phyloP scores from a whole-genome alignment of 2,797 vertebrate genomes.

The Bradypus variegatus region DNA sequence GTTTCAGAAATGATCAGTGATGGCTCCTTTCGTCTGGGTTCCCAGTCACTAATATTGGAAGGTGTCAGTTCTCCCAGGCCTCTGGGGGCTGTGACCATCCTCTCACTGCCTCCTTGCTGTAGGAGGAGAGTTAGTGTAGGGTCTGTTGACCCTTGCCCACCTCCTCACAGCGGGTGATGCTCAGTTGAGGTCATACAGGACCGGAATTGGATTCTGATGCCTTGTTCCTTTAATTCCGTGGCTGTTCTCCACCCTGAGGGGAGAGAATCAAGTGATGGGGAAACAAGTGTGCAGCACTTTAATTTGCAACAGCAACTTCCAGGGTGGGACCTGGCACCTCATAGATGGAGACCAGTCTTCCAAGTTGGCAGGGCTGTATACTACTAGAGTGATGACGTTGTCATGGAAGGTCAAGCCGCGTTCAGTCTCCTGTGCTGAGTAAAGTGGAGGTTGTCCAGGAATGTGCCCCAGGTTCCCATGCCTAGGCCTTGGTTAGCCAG shows the following conservation, averaged over 20 bases:
- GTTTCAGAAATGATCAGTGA: not conserved
- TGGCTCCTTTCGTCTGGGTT: not conserved
- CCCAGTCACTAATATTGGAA: not conserved
- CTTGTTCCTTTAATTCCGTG: not conserved
- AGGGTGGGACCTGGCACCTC: not conserved
- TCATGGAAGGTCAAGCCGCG: not conserved
- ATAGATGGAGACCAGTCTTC: not conserved
- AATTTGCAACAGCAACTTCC: not conserved
- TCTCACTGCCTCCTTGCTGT: fast-evolving
- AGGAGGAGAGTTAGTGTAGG: not conserved
- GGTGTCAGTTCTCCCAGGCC: fast-evolving
- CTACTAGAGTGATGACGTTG: not conserved
- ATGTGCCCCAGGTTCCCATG: not conserved
- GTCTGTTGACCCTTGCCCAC: not conserved
- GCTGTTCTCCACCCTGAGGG: not conserved
- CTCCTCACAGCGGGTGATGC: not conserved
- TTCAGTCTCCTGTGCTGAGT: not conserved
- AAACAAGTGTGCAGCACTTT: not conserved
- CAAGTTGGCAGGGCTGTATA: not conserved
- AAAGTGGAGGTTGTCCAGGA: not conserved
- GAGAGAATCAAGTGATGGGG: not conserved
- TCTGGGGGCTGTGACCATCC: not conserved
- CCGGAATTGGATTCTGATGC: not conserved
- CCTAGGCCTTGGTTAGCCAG: not conserved
- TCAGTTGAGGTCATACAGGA: not conserved